Conservation (phyloP, 2,888 invertebrate genomes). For the Diabrotica balteata region DNA sequence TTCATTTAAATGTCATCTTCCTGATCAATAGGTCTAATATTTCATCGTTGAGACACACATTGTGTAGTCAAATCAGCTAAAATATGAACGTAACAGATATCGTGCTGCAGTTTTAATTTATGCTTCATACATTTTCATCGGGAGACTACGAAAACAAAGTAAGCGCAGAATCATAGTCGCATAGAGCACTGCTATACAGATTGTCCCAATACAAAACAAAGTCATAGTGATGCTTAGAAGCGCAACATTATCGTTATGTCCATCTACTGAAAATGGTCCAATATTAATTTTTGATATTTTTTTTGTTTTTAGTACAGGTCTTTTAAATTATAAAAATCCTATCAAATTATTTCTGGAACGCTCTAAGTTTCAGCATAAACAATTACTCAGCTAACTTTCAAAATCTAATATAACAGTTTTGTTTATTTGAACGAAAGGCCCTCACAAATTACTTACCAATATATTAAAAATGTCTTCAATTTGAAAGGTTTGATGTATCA, state of each 20-base stretch:
- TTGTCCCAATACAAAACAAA: neutral
- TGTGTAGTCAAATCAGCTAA: neutral
- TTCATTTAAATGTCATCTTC: too few species aligned
- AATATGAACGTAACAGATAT: conserved; percentile 1
- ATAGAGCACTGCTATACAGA: conserved; percentile 1
- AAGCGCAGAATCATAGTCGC: neutral
- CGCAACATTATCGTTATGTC: neutral
- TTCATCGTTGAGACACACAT: neutral
- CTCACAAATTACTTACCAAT: too few species aligned
- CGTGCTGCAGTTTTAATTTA: conserved; percentile 9
- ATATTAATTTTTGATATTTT: too few species aligned
- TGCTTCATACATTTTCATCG: conserved; percentile 7
- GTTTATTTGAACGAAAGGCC: too few species aligned
- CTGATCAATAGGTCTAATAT: neutral
- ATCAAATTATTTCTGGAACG: too few species aligned
- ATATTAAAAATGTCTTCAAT: too few species aligned
- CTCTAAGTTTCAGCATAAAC: too few species aligned
- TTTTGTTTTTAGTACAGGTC: too few species aligned
- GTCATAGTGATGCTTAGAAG: neutral
- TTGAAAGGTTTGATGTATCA: too few species aligned
- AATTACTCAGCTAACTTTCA: too few species aligned
- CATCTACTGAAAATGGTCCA: neutral
- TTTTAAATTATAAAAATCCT: too few species aligned
- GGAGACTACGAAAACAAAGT: conserved; percentile 4
- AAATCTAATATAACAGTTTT: too few species aligned